These are phyloP conservation scores for Malacoraja senta DNA, from an alignment of 2,797 vertebrate species.

Conservation along the genomic window DNA sequence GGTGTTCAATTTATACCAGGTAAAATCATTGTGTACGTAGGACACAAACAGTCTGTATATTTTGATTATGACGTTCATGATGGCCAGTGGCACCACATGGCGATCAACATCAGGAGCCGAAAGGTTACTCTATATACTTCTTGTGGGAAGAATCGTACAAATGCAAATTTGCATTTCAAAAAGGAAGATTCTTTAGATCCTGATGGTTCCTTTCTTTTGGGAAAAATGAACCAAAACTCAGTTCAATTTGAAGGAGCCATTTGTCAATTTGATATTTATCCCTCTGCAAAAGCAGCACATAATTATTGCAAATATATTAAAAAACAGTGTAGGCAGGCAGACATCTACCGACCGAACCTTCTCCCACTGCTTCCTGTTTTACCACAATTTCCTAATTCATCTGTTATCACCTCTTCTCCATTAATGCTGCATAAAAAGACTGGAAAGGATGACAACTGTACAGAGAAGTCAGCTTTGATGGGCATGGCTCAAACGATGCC, in stretches of 20 bases:
- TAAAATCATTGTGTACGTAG: constrained; percentile 71
- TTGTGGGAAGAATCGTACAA: constrained; percentile 73
- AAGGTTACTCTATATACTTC: constrained; percentile 77
- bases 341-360: constrained; percentile 69
- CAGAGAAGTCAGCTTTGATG: not conserved
- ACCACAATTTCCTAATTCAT: constrained; percentile 58
- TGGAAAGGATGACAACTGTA: constrained; percentile 49
- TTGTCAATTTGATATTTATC: constrained; percentile 94
- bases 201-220: constrained; percentile 81
- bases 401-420: constrained; percentile 48
- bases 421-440: constrained; percentile 44
- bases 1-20: constrained; percentile 81
- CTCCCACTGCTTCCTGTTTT: constrained; percentile 66
- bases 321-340: constrained; percentile 85
- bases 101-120: constrained; percentile 69
- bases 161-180: constrained; percentile 68
- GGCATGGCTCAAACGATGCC: not conserved
- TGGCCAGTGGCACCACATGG: constrained; percentile 86
- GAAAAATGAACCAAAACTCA: constrained; percentile 77
- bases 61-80: constrained; percentile 86
- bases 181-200: constrained; percentile 74
- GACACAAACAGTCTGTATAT: constrained; percentile 74
- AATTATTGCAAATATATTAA: constrained; percentile 96
- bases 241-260: constrained; percentile 91
- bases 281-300: constrained; percentile 83